Evolutionary conservation across 1,140 invertebrate species (phyloP).

Genomic region (Eubasilissa regina): DNA sequence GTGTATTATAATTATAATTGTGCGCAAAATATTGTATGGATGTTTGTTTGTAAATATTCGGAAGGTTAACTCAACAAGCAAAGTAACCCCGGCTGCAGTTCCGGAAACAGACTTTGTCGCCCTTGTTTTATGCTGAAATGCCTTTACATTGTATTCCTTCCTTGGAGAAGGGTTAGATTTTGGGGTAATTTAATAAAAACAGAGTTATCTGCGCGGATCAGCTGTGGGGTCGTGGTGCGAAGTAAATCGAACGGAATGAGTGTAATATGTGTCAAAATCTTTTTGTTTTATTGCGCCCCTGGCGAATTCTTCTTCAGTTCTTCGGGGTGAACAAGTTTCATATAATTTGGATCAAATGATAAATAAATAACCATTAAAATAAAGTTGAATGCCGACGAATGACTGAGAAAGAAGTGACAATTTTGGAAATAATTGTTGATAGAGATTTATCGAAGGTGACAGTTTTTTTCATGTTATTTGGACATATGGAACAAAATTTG

Average conservation of each 20-base stretch:
- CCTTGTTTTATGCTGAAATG: slow-evolving; percentile 14
- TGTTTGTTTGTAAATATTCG: neutral
- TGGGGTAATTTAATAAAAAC: slow-evolving; percentile 37
- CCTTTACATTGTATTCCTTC: slow-evolving; percentile 35
- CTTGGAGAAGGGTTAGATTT: slow-evolving; percentile 3
- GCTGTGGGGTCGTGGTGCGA: slow-evolving; percentile 9
- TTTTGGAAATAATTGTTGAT: too few relatives aligned
- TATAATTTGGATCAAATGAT: too few relatives aligned
- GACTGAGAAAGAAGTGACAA: too few relatives aligned
- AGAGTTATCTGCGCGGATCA: slow-evolving; percentile 32
- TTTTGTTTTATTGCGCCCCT: slow-evolving; percentile 20
- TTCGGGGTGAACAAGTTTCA: neutral
- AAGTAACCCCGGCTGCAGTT: neutral
- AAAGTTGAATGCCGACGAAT: too few relatives aligned
- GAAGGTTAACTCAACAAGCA: slow-evolving; percentile 19
- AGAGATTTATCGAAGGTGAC: neutral
- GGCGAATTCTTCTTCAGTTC: neutral
- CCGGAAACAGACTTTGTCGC: slow-evolving; percentile 19
- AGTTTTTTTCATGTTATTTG: slow-evolving; percentile 1
- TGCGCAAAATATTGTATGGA: too few relatives aligned
- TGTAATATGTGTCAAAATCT: slow-evolving; percentile 30
- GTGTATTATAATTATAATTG: too few relatives aligned
- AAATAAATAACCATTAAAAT: too few relatives aligned
- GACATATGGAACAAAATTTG: too few relatives aligned
- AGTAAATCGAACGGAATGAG: slow-evolving; percentile 32